A percentile compares a stretch with the other conserved stretches of the same genome.
These are phyloP conservation scores for Sarcophilus harrisii DNA, from an alignment of 2,797 vertebrate species.

Conservation along the genomic window DNA sequence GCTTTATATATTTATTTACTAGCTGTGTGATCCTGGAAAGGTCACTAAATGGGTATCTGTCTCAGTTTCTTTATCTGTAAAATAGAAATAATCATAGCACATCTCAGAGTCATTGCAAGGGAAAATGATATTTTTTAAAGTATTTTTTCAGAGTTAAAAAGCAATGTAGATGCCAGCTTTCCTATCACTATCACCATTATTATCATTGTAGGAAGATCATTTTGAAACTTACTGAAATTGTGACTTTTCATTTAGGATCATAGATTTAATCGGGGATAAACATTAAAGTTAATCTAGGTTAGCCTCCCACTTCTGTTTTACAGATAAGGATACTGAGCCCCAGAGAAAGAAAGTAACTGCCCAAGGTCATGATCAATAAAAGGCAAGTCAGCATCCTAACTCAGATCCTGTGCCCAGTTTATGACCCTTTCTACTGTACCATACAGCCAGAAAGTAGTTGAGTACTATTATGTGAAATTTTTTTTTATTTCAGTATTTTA, in stretches of 20 bases:
- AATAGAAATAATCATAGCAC: background rate
- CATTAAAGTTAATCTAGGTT: background rate
- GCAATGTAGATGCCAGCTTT: background rate
- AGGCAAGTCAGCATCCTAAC: background rate
- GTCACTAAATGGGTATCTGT: background rate
- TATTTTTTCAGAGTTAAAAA: background rate
- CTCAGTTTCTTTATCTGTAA: background rate
- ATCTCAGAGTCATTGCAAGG: background rate
- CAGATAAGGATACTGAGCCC: background rate
- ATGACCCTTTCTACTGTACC: background rate
- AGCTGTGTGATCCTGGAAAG: background rate
- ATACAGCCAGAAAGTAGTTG: background rate
- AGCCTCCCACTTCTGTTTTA: background rate
- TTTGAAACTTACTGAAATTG: background rate
- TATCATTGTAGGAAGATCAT: background rate
- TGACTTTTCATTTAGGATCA: background rate
- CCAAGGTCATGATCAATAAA: background rate
- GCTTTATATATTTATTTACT: background rate
- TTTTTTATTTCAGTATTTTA: background rate
- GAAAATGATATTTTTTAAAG: background rate
- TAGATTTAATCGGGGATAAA: background rate
- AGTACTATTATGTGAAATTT: background rate
- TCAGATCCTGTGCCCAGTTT: background rate
- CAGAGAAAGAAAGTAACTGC: background rate
- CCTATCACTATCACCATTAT: background rate